Evolutionary conservation across 2,797 vertebrate species (phyloP), one percentile per base, ranked within the genome.

Genomic region (Antennarius maculatus): DNA sequence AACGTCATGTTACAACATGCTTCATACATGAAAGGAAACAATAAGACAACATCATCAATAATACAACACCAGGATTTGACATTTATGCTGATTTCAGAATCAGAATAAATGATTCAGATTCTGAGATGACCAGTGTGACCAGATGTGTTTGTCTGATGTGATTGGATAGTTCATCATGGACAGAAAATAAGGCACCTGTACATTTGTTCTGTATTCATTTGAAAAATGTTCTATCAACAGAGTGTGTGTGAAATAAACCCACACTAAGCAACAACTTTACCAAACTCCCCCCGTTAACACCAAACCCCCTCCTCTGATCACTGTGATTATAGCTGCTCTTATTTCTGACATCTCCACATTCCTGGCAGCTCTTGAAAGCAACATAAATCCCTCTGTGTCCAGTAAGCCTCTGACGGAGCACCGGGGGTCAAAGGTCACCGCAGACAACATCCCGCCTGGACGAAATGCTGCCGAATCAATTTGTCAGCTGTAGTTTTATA

Each of bases 281-380:
- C n/a, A n/a, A n/a, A n/a, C n/a, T n/a, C n/a, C n/a, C n/a, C n/a
- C n/a, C n/a, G n/a, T n/a, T 4, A 16, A 48, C 49, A 45, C 5
- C 17, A 37, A 71, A 76, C 14, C 51, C 37, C 57, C 41, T 61
- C 51, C 13, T 43, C 63, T 16, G 45, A 62, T 61, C 67, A 6
- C 8, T 66, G 71, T 62, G 62, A 76, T 77, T 74, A 54, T 41
- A 62, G 52, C 45, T 57, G 42, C 23, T 69, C 51, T 61, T 13
- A 61, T n/a, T 4, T 4, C 43, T 61, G 23, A 76, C 60, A 69
- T 53, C 31, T 15, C 51, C 7, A 39, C 37, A 49, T 82, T 79
- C 51, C 83, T 41, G 61, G 76, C 83, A 65, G 74, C 74, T 65
- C 74, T 61, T 84, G 81, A 84, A 86, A 65, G 87, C 84, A 79